Evolutionary conservation across 2,888 invertebrate species (phyloP).

Genomic region (Lysandra coridon): DNA sequence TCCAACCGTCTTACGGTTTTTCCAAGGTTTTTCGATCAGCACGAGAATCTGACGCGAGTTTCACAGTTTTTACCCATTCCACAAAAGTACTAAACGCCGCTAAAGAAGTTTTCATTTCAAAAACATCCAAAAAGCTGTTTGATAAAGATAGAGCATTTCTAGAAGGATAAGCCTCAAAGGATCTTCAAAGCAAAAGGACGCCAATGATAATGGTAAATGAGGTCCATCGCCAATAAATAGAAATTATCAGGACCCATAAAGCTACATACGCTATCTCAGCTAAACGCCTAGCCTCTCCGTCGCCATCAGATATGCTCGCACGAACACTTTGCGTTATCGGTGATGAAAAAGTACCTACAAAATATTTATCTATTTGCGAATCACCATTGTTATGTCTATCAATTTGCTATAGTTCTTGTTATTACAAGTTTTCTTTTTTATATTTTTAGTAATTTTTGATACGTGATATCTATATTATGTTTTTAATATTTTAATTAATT

Average conservation of each 20-base stretch:
- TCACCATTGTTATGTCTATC: conserved; percentile 2
- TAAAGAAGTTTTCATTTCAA: no score
- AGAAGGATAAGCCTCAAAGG: background rate
- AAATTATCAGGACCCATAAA: conserved; percentile 12
- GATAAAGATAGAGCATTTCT: background rate
- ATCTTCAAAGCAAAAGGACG: background rate
- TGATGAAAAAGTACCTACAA: conserved; percentile 12
- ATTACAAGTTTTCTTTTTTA: background rate
- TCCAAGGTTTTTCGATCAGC: no score
- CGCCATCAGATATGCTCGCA: conserved; percentile 71
- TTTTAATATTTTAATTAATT: no score
- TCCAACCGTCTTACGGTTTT: no score
- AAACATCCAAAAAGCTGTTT: background rate
- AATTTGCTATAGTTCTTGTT: background rate
- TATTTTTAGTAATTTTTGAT: no score
- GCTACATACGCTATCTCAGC: conserved; percentile 60
- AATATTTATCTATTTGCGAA: conserved; percentile 16
- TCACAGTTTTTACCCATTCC: no score
- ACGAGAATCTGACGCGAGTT: no score
- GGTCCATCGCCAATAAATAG: background rate
- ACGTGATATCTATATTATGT: no score
- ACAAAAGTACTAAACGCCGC: no score
- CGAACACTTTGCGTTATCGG: conserved; percentile 63
- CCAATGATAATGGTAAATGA: conserved; percentile 8
- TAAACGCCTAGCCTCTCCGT: conserved; percentile 69